Evolutionary conservation across 2,888 invertebrate genomes (phyloP).

Genomic region (Drosophila robusta): DNA sequence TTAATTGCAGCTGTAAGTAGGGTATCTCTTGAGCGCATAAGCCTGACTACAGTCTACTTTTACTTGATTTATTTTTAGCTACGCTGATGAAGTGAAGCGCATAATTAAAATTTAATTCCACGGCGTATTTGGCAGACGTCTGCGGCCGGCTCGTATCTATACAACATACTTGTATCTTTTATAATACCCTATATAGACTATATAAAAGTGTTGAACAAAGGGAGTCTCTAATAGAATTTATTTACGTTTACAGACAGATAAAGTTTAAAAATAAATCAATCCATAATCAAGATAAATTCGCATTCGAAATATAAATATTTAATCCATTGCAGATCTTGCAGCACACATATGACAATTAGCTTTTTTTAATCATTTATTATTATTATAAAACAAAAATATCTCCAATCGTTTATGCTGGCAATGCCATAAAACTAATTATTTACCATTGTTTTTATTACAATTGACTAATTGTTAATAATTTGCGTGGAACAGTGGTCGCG

Average conservation of each 20-base stretch:
- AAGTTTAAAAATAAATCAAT: background rate
- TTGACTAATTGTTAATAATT: slow-evolving; percentile 74
- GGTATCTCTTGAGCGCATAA: background rate
- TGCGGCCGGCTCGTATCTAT: background rate
- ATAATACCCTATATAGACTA: too few relatives aligned
- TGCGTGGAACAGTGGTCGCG: slow-evolving; percentile 7
- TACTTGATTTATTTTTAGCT: background rate
- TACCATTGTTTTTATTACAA: slow-evolving; percentile 64
- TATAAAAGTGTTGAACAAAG: too few relatives aligned
- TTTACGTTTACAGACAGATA: too few relatives aligned
- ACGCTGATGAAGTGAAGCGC: slow-evolving; percentile 11
- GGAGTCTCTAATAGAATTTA: too few relatives aligned
- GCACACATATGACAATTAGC: background rate
- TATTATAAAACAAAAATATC: background rate
- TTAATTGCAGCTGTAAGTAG: background rate
- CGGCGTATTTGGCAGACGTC: background rate
- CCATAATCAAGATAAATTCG: background rate
- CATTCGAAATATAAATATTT: too few relatives aligned
- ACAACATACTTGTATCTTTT: background rate
- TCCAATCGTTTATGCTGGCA: background rate
- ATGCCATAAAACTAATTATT: slow-evolving; percentile 60
- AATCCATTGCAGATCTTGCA: too few relatives aligned
- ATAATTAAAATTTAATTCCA: slow-evolving; percentile 15
- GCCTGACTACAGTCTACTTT: background rate
- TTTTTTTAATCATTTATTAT: background rate